Base-by-base conservation (phyloP, 2,797 vertebrate species). In the Microcaecilia unicolor region DNA sequence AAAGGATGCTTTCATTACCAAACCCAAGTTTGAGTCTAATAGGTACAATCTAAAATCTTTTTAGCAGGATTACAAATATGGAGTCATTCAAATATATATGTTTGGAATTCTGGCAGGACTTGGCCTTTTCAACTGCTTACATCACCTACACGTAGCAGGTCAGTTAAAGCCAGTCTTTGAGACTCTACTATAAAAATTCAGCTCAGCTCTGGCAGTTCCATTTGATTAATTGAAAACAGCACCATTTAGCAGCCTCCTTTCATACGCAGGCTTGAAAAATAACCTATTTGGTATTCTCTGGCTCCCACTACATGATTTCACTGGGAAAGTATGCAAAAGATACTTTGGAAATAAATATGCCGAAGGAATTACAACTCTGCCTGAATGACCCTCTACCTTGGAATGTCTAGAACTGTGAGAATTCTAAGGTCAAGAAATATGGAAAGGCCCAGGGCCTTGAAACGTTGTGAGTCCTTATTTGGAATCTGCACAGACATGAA, bases 251-350 rank as follows among this genome's bases (percentile, higher is more conserved):
- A 55, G 65, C 61, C 60, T 50, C 26, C 37, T 61, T 74, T 75
- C 61, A 63, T 61, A 67, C 13, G 62, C 55, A 60, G 55, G 60
- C 64, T 67, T 80, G 70, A 80, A 80, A 80, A 84, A 82, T 74
- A 76, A 74, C 71, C 63, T 75, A 67, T 73, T 67, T 71, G 68
- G 55, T 63, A 62, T 75, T 82, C 58, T 51, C 51, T 40, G 50
- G 53, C 44, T n/a, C 42, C 65, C 41, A 41, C 60, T 43, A 51
- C 61, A 59, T 86, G 78, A 78, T 71, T 81, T 91, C 86, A 90
- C 55, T 86, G 74, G 79, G 89, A 92, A 94, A 88, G 81, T 93
- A 97, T 93, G 86, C 77, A 64, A 76, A 84, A 86, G 79, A 89
- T 78, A 86, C 79, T 86, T 84, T 78, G 76, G 84, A 92, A 91